These are phyloP conservation scores for Chaetodon auriga DNA, from an alignment of 2,113 vertebrate species.

Conservation along the genomic window DNA sequence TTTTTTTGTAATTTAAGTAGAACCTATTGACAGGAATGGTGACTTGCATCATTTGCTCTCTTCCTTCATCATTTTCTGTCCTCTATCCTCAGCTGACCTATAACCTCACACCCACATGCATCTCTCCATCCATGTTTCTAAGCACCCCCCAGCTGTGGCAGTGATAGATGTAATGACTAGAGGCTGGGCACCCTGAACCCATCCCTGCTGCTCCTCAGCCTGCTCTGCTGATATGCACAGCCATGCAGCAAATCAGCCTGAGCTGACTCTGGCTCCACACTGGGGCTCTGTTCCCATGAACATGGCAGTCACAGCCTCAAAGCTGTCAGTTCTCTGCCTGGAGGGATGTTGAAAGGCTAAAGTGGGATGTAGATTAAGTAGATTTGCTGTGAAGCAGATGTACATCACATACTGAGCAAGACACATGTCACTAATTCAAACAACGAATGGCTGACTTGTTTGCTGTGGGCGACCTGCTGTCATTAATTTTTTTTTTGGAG, in stretches of 20 bases:
- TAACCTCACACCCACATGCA: constrained; percentile 37
- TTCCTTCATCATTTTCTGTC: constrained; percentile 5
- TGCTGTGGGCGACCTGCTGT: constrained; percentile 49
- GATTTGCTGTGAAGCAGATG: constrained; percentile 68
- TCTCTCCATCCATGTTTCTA: constrained; percentile 23
- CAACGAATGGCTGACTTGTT: constrained; percentile 35
- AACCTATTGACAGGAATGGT: neutral
- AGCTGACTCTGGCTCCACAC: constrained; percentile 57
- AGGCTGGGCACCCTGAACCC: constrained; percentile 65
- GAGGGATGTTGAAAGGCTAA: constrained; percentile 41
- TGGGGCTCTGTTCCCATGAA: constrained; percentile 54
- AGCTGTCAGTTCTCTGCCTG: constrained; percentile 49
- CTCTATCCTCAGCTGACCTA: constrained; percentile 41
- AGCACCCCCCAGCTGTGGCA: constrained; percentile 55
- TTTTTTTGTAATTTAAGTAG: constrained; percentile 1
- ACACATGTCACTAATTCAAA: constrained; percentile 63
- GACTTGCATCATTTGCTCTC: neutral
- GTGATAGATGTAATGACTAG: constrained; percentile 65
- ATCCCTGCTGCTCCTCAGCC: constrained; percentile 73
- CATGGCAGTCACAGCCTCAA: constrained; percentile 36
- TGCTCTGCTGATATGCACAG: constrained; percentile 67
- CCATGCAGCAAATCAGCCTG: constrained; percentile 73
- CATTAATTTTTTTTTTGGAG: constrained; percentile 24
- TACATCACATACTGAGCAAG: constrained; percentile 58
- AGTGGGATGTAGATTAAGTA: constrained; percentile 65